Percentiles rank a stretch among this genome's conserved stretches.
Conservation (phyloP, 2,888 invertebrate species). For the Meganola albula region DNA sequence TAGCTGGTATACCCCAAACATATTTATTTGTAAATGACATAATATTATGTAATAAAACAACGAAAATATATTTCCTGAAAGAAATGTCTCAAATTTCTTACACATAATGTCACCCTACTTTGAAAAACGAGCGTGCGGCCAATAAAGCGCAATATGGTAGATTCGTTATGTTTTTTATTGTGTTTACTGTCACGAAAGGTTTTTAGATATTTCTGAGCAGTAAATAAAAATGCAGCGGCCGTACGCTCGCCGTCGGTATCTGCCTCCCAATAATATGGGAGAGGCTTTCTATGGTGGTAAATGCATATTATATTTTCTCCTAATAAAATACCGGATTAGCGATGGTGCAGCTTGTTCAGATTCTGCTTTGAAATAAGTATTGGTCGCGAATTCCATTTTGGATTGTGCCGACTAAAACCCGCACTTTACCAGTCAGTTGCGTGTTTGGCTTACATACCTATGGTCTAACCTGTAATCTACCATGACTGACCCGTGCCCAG, state of each 20-base stretch:
- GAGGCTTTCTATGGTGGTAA: conserved; percentile 62
- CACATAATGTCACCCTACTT: conserved; percentile 3
- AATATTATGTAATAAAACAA: not conserved
- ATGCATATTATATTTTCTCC: too few species aligned
- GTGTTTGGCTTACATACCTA: too few species aligned
- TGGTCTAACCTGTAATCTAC: too few species aligned
- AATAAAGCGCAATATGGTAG: conserved; percentile 55
- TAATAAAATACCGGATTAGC: too few species aligned
- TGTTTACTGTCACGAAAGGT: conserved; percentile 54
- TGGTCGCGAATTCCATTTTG: too few species aligned
- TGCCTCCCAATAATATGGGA: conserved; percentile 58
- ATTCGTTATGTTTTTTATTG: conserved; percentile 70
- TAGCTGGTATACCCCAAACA: too few species aligned
- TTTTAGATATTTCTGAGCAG: conserved; percentile 16
- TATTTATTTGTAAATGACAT: too few species aligned
- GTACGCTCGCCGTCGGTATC: conserved; percentile 51
- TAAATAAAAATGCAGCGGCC: conserved; percentile 59
- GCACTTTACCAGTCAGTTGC: too few species aligned
- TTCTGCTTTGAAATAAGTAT: too few species aligned
- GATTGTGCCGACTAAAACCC: too few species aligned
- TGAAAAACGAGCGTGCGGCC: conserved; percentile 48
- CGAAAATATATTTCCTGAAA: not conserved
- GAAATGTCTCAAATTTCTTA: conserved; percentile 12
- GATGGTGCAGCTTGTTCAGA: too few species aligned
- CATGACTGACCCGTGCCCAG: too few species aligned